Percentiles rank a stretch among this genome's conserved stretches.
Evolutionary conservation across 1,140 invertebrate genomes (phyloP).

Genomic region (Drosophila serrata): DNA sequence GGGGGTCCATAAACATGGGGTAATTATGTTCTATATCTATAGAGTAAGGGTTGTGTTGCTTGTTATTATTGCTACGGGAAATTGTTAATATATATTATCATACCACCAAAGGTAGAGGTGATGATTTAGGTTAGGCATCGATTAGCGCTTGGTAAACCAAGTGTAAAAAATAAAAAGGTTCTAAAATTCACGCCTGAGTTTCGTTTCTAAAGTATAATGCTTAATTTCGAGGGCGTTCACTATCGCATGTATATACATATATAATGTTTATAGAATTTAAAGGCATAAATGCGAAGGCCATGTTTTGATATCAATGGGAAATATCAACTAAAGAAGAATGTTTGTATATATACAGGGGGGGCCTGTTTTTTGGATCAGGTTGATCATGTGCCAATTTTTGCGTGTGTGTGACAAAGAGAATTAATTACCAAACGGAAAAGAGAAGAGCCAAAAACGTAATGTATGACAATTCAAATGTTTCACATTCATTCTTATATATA

Average conservation of each 20-base stretch:
- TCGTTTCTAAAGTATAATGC: slow-evolving; percentile 7
- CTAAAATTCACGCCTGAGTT: slow-evolving; percentile 46
- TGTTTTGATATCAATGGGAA: slow-evolving; percentile 35
- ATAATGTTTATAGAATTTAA: slow-evolving; percentile 10
- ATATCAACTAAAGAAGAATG: slow-evolving; percentile 19
- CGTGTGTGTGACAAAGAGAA: slow-evolving; percentile 46
- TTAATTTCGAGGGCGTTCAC: slow-evolving; percentile 6
- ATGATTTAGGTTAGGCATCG: slow-evolving; percentile 40
- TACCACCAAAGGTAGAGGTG: background rate
- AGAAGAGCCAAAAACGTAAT: slow-evolving; percentile 21
- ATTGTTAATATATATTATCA: slow-evolving; percentile 20
- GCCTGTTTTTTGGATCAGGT: slow-evolving; percentile 30
- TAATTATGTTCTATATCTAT: slow-evolving; percentile 56
- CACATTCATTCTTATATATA: slow-evolving; percentile 11
- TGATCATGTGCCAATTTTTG: slow-evolving; percentile 70
- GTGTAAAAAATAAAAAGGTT: slow-evolving; percentile 15
- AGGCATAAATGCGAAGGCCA: slow-evolving; percentile 22
- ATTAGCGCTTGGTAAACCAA: slow-evolving; percentile 43
- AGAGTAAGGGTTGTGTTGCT: slow-evolving; percentile 1
- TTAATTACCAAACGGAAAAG: slow-evolving; percentile 6
- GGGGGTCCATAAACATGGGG: slow-evolving; percentile 39
- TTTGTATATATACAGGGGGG: slow-evolving; percentile 16
- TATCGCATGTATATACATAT: slow-evolving; percentile 15
- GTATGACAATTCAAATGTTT: slow-evolving; percentile 21
- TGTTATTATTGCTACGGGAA: slow-evolving; percentile 32